These are phyloP conservation scores for Pseudochirops corinnae DNA, from an alignment of 2,797 vertebrate species.

Conservation along the genomic window DNA sequence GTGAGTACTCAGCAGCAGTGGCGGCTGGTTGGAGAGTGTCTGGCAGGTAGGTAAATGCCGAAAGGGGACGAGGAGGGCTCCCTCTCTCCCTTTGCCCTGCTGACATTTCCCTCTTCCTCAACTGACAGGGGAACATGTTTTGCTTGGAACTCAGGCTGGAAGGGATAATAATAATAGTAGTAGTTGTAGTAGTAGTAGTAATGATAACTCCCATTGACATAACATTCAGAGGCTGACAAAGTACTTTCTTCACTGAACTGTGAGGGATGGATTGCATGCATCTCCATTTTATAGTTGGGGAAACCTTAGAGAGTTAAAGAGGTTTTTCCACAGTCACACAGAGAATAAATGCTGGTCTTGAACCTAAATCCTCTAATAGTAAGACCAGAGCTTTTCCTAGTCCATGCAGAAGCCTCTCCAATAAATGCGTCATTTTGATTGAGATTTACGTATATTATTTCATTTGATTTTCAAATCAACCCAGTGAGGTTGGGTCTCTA, in stretches of 20 bases:
- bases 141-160: not conserved
- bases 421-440: not conserved
- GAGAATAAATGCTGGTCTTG: not conserved
- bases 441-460: not conserved
- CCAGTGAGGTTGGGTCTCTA: not conserved
- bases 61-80: slow-evolving; percentile 62
- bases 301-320: not conserved
- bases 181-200: not conserved
- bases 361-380: not conserved
- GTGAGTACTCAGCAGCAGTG: slow-evolving; percentile 25
- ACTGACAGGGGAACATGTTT: slow-evolving; percentile 29
- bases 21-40: slow-evolving; percentile 57
- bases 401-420: not conserved
- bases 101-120: slow-evolving; percentile 58
- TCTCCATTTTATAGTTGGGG: not conserved
- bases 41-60: slow-evolving; percentile 71
- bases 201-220: not conserved
- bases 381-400: not conserved
- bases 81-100: slow-evolving; percentile 35
- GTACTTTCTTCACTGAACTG: not conserved
- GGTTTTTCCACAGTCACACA: not conserved
- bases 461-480: not conserved
- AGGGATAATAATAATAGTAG: slow-evolving; percentile 2
- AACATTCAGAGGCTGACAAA: not conserved
- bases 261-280: not conserved